phyloP scores from a whole-genome alignment of 2,797 vertebrate species.

The Myripristis murdjan region DNA sequence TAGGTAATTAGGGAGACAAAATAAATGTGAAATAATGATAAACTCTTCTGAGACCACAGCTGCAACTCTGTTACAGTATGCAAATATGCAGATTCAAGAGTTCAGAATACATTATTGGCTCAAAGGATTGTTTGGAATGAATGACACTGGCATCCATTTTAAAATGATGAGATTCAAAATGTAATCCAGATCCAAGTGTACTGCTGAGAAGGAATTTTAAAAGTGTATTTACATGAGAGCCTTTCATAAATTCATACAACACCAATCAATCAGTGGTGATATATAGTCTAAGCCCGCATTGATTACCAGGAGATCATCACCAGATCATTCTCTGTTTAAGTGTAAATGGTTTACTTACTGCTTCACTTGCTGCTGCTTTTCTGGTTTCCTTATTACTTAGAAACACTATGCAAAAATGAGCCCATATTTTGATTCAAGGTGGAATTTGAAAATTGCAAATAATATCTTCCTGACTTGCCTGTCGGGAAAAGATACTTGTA shows the following conservation, averaged over 20 bases:
- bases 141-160: slow-evolving; percentile 69
- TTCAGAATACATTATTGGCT: slow-evolving; percentile 78
- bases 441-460: slow-evolving; percentile 52
- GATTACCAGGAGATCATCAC: slow-evolving; percentile 44
- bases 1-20: slow-evolving; percentile 91
- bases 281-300: slow-evolving; percentile 54
- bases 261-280: slow-evolving; percentile 64
- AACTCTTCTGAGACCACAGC: slow-evolving; percentile 86
- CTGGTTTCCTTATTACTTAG: slow-evolving; percentile 34
- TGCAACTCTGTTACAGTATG: slow-evolving; percentile 81
- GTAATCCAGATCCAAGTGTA: slow-evolving; percentile 66
- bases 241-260: slow-evolving; percentile 58
- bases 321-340: slow-evolving; percentile 7
- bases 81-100: slow-evolving; percentile 83
- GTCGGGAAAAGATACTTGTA: slow-evolving; percentile 61
- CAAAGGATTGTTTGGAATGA: slow-evolving; percentile 75
- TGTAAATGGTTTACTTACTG: slow-evolving; percentile 36
- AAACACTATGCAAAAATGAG: slow-evolving; percentile 30
- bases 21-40: slow-evolving; percentile 91
- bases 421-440: slow-evolving; percentile 45
- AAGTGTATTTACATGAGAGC: slow-evolving; percentile 69
- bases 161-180: slow-evolving; percentile 70
- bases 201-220: slow-evolving; percentile 70
- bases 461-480: slow-evolving; percentile 62
- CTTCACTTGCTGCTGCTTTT: no score